Percentiles rank a stretch among this genome's conserved stretches.
phyloP scores from a whole-genome alignment of 2,888 invertebrate species.

The Pristionchus japonicus region DNA sequence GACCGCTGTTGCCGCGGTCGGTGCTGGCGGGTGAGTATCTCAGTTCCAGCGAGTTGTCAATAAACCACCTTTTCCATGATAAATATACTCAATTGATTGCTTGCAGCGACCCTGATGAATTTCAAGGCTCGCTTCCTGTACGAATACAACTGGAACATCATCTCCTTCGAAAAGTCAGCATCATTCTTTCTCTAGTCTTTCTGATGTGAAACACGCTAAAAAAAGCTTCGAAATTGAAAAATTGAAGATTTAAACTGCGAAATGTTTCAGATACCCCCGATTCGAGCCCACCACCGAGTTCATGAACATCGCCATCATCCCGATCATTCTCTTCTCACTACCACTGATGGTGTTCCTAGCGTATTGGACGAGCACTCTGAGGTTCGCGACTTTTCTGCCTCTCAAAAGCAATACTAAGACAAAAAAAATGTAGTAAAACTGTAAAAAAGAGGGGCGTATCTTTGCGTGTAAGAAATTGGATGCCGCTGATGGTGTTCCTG shows the following conservation, averaged over 20 bases:
- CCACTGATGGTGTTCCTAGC: constrained; percentile 73
- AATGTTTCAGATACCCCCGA: constrained; percentile 47
- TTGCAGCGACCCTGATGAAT: constrained; percentile 30
- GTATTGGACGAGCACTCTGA: constrained; percentile 68
- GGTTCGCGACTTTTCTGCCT: too few species aligned
- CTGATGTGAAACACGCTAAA: too few species aligned
- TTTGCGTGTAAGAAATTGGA: too few species aligned
- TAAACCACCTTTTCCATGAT: too few species aligned
- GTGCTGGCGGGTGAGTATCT: constrained; percentile 63
- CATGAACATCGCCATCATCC: constrained; percentile 73
- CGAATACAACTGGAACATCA: not conserved
- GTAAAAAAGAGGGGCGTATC: too few species aligned
- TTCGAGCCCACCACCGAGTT: constrained; percentile 72
- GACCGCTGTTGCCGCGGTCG: constrained; percentile 63
- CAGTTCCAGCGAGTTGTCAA: too few species aligned
- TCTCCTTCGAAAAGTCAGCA: not conserved
- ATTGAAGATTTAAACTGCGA: too few species aligned
- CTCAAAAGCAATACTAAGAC: too few species aligned
- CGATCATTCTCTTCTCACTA: constrained; percentile 70
- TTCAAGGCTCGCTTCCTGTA: not conserved
- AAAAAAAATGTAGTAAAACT: too few species aligned
- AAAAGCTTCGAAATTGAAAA: too few species aligned
- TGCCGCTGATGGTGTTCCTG: constrained; percentile 72
- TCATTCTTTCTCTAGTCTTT: too few species aligned
- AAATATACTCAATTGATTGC: not conserved